These are phyloP conservation scores for Heliconius nattereri DNA, from an alignment of 1,140 invertebrate genomes.

Conservation along the genomic window DNA sequence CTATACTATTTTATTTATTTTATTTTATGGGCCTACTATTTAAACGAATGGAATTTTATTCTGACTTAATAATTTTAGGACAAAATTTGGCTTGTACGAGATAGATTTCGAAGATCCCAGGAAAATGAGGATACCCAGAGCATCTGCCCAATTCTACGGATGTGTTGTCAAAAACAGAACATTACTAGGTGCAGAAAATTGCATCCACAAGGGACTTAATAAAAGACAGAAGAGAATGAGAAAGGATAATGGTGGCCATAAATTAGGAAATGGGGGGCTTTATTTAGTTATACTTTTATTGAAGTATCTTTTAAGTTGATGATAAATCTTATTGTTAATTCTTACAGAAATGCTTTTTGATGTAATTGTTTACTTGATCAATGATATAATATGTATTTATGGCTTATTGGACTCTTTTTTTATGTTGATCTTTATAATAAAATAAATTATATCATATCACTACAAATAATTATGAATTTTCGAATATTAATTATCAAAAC, in stretches of 20 bases:
- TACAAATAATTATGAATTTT: too few relatives aligned
- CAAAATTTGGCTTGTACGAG: slow-evolving; percentile 86
- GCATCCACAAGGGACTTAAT: neutral
- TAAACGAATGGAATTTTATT: neutral
- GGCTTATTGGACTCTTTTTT: too few relatives aligned
- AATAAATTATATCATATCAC: too few relatives aligned
- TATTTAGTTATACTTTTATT: neutral
- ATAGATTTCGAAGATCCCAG: slow-evolving; percentile 85
- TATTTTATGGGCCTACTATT: too few relatives aligned
- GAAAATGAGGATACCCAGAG: slow-evolving; percentile 84
- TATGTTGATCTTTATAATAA: too few relatives aligned
- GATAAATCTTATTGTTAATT: too few relatives aligned
- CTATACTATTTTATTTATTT: too few relatives aligned
- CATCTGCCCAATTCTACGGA: slow-evolving; percentile 78
- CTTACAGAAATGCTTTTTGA: too few relatives aligned
- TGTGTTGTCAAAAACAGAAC: slow-evolving; percentile 36
- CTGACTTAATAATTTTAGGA: slow-evolving; percentile 60
- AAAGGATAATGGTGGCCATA: neutral
- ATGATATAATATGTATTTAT: too few relatives aligned
- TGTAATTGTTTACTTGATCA: too few relatives aligned
- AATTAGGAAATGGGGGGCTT: neutral
- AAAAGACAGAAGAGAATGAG: neutral
- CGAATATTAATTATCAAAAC: too few relatives aligned
- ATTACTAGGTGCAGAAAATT: neutral
- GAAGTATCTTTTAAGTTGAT: neutral